phyloP scores from a whole-genome alignment of 2,113 vertebrate genomes.

The Oxyruncus cristatus region DNA sequence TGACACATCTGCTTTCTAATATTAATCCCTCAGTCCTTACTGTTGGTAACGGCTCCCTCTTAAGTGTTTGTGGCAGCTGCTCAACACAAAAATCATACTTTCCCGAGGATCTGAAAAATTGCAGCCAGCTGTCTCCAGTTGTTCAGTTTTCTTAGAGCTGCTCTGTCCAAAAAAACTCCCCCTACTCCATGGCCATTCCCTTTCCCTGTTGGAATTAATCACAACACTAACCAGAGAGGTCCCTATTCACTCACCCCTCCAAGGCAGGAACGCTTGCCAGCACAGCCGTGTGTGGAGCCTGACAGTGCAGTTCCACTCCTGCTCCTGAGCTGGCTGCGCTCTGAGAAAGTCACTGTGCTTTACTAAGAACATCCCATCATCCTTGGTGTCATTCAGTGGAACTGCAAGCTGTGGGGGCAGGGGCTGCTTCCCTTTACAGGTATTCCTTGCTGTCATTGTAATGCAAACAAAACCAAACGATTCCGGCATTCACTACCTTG shows the following conservation, averaged over 20 bases:
- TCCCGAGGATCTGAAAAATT: constrained; percentile 8
- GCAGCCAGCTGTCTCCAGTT: constrained; percentile 44
- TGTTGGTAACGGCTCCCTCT: background rate
- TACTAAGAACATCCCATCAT: background rate
- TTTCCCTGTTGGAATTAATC: background rate
- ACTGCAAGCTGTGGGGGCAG: background rate
- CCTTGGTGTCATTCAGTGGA: background rate
- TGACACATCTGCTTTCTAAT: constrained; percentile 48
- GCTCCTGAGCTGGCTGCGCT: background rate
- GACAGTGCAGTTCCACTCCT: background rate
- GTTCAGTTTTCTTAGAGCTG: background rate
- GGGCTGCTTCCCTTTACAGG: background rate
- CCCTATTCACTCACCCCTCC: background rate
- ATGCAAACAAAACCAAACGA: background rate
- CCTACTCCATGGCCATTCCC: background rate
- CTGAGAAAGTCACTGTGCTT: background rate
- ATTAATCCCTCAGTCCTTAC: background rate
- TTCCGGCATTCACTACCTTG: background rate
- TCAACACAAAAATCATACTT: constrained; percentile 17
- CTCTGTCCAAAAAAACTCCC: background rate
- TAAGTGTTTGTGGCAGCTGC: constrained; percentile 12
- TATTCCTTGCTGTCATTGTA: background rate
- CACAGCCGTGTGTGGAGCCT: accelerated
- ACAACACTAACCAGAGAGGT: accelerated
- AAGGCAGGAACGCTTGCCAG: background rate